Conservation (phyloP, 2,888 invertebrate species). For the Napeogenes inachia region DNA sequence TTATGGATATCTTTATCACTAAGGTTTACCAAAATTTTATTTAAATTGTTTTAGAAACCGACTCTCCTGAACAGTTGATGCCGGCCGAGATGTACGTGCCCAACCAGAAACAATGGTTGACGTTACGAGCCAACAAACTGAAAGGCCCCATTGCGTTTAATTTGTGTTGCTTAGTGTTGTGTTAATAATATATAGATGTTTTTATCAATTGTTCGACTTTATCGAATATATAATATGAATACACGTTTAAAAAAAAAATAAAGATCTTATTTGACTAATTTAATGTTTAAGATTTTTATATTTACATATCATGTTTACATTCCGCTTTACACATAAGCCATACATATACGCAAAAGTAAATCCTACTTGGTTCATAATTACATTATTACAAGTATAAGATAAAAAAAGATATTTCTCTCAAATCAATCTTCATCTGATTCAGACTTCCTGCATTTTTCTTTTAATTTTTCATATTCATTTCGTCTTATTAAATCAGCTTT, state of each 20-base stretch:
- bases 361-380: background rate
- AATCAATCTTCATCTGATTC: conserved; percentile 56
- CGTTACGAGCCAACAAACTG: conserved; percentile 81
- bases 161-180: conserved; percentile 51
- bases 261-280: no score
- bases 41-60: conserved; percentile 53
- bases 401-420: background rate
- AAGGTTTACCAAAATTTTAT: background rate
- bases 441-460: conserved; percentile 52
- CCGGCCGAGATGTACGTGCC: conserved; percentile 96
- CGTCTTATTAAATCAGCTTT: conserved; percentile 60
- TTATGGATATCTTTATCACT: no score
- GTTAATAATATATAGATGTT: conserved; percentile 8
- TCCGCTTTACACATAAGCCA: no score
- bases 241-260: no score
- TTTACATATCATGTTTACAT: no score
- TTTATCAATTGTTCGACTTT: no score
- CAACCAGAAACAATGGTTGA: conserved; percentile 92
- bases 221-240: no score
- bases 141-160: conserved; percentile 57
- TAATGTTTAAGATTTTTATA: conserved; percentile 2
- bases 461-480: conserved; percentile 65
- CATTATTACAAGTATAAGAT: background rate
- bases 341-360: no score
- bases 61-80: conserved; percentile 80